Evolutionary conservation across 1,140 invertebrate species (phyloP).

Genomic region (Drosophila punjabiensis): DNA sequence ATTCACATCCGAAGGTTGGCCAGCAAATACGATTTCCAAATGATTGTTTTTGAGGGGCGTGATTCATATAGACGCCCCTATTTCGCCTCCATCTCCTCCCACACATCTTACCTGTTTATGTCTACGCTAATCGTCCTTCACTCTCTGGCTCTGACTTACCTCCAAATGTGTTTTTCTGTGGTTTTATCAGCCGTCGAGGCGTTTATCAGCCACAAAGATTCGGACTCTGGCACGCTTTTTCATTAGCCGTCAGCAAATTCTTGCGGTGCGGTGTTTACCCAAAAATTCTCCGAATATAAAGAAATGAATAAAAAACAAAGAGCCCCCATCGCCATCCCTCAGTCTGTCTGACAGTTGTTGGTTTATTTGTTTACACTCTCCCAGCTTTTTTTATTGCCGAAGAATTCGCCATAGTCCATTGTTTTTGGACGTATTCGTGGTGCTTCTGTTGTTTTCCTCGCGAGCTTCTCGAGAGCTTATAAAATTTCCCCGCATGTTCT

Average conservation of each 20-base stretch:
- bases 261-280: slow-evolving; percentile 24
- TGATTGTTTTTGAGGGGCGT: slow-evolving; percentile 18
- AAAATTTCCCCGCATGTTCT: slow-evolving; percentile 23
- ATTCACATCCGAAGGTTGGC: slow-evolving; percentile 38
- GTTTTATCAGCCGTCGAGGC: slow-evolving; percentile 35
- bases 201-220: slow-evolving; percentile 46
- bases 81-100: slow-evolving; percentile 1
- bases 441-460: slow-evolving; percentile 12
- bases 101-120: slow-evolving; percentile 30
- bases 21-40: slow-evolving; percentile 36
- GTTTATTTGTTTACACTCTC: slow-evolving; percentile 55
- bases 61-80: slow-evolving; percentile 33
- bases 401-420: slow-evolving; percentile 33
- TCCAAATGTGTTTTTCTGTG: slow-evolving; percentile 18
- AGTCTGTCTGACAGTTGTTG: slow-evolving; percentile 42
- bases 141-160: slow-evolving; percentile 23
- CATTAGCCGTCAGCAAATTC: slow-evolving; percentile 16
- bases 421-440: slow-evolving; percentile 8
- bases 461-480: background rate
- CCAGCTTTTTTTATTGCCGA: slow-evolving; percentile 39
- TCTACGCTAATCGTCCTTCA: slow-evolving; percentile 44
- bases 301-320: slow-evolving; percentile 43
- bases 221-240: slow-evolving; percentile 43
- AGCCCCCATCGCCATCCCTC: background rate
- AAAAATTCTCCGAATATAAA: slow-evolving; percentile 33